Base-by-base conservation (phyloP, 2,113 vertebrate species). In the Corydoras sp. region DNA sequence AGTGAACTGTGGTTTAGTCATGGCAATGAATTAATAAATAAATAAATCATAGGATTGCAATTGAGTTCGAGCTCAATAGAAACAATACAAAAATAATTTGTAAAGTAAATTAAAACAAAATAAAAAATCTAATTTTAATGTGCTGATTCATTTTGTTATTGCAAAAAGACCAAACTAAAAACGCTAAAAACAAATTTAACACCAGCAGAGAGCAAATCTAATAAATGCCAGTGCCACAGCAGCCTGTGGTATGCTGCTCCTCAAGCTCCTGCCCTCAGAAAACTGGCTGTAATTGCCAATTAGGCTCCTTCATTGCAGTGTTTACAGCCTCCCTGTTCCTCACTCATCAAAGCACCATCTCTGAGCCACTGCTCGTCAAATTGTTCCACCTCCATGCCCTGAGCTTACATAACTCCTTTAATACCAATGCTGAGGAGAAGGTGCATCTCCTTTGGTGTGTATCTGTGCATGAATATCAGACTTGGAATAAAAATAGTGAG, bases 261-360 rank as follows among this genome's bases (percentile, higher is more conserved):
- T 35, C 73, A 64, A 65, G 53, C 66, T 68, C 66, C 14, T 31
- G 58, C 49, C 73, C 73, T 49, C 72, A 14, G 50, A 66, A 61
- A 76, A 61, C 72, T 68, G 14, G 31, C 70, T 63, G 55, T 78
- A 78, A 81, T 78, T 80, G 72, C 67, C 72, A 79, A 64, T 77
- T 79, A 79, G 54, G 12, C 77, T 71, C 53, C 56, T 53, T 62
- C 32, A 18, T 69, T 65, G 72, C 24, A 10, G 29, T 71, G 76
- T 73, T 77, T 59, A 59, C 59, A 51, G 11, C 62, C 72, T 50
- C 50, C 54, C 6, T 13, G 30, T 50, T 64, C 43, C 62, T 65
- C 43, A 30, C 68, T 70, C 58, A 62, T 66, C 71, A 65, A 56
- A 51, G 48, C 58, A 10, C 62, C 48, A 29, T 76, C 54, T 67